Evolutionary conservation across 1,140 invertebrate species (phyloP).

Genomic region (Archivesica marissinica): DNA sequence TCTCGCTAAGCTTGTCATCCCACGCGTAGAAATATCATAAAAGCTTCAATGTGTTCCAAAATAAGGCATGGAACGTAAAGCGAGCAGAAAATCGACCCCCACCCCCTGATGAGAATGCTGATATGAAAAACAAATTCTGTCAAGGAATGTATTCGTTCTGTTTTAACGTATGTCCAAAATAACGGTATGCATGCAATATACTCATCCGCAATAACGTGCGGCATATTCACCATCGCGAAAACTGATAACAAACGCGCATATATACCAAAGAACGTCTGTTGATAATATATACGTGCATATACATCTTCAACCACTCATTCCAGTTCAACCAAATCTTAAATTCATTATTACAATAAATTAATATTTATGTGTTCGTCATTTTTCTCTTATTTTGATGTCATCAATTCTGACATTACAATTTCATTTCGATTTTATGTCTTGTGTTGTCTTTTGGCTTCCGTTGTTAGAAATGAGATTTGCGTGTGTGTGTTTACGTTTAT

Average conservation of each 20-base stretch:
- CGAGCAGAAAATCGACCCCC: no score
- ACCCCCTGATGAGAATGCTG: no score
- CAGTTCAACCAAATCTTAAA: neutral
- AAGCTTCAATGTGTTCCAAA: no score
- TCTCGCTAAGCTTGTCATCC: no score
- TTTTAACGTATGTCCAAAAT: no score
- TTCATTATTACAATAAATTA: neutral
- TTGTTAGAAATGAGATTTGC: no score
- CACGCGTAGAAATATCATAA: no score
- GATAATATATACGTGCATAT: neutral
- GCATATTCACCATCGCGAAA: neutral
- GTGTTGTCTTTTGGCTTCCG: neutral
- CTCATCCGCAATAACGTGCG: neutral
- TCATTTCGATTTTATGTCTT: neutral
- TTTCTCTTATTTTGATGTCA: conserved; percentile 3
- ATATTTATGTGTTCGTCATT: neutral
- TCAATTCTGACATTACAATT: conserved; percentile 1
- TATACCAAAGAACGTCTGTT: neutral
- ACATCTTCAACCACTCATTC: neutral
- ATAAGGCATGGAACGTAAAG: no score
- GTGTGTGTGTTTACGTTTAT: no score
- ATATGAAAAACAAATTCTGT: no score
- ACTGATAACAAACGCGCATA: neutral
- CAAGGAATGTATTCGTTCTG: no score
- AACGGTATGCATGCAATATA: no score